phyloP scores from a whole-genome alignment of 2,797 vertebrate genomes.

The Melanotaenia pygmaea region DNA sequence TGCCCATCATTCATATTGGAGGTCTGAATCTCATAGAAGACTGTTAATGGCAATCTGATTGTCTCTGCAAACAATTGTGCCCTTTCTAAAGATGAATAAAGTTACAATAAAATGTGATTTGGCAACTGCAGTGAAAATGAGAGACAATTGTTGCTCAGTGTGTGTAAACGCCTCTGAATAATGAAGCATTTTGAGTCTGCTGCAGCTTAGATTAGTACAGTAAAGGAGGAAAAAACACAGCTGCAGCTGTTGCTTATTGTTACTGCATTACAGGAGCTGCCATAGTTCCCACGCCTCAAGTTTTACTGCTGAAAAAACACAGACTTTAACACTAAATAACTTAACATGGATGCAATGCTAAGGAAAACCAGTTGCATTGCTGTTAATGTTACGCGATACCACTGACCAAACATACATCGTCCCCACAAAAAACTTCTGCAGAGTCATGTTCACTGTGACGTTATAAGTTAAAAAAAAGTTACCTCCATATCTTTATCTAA shows the following conservation, averaged over 20 bases:
- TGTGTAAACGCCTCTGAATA: background rate
- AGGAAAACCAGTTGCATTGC: too few species aligned
- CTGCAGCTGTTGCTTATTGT: background rate
- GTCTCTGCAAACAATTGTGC: background rate
- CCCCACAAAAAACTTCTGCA: background rate
- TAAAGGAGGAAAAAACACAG: background rate
- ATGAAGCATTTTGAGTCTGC: background rate
- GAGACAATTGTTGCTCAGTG: background rate
- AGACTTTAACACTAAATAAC: too few species aligned
- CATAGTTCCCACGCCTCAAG: too few species aligned
- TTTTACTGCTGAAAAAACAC: too few species aligned
- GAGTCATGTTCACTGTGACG: background rate
- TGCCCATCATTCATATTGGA: conserved; percentile 1
- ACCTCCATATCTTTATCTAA: background rate
- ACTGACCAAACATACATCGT: too few species aligned
- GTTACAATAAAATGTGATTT: background rate
- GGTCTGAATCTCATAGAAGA: background rate
- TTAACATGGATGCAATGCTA: too few species aligned
- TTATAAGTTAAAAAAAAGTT: background rate
- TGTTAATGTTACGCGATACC: too few species aligned
- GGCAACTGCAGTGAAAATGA: background rate
- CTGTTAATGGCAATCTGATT: background rate
- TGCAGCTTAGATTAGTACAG: background rate
- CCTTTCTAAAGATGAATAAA: background rate
- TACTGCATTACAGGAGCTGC: too few species aligned